A percentile compares a stretch with the other conserved stretches of the same genome.
Conservation (phyloP, 2,797 vertebrate genomes). For the Clarias pachynema region DNA sequence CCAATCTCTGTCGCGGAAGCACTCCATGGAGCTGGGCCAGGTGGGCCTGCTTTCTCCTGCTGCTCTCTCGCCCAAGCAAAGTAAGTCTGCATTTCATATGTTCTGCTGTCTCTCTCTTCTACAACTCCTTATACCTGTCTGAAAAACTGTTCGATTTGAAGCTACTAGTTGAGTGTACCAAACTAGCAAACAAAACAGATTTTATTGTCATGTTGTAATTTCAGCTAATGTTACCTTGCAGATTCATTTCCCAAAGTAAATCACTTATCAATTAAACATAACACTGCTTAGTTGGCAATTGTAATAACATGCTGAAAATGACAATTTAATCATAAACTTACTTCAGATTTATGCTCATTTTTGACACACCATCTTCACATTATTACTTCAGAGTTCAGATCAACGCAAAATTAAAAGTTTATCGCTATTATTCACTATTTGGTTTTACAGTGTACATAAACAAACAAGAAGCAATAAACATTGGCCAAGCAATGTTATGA, state of each 20-base stretch:
- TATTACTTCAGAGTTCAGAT: background rate
- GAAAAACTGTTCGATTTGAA: background rate
- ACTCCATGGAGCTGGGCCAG: conserved; percentile 91
- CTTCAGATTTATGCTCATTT: background rate
- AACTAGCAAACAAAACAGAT: background rate
- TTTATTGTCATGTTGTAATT: background rate
- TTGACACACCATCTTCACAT: background rate
- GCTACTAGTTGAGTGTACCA: background rate
- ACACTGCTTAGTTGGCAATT: background rate
- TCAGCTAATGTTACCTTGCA: background rate
- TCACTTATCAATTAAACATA: background rate
- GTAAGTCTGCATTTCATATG: conserved; percentile 77
- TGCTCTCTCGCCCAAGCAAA: conserved; percentile 93
- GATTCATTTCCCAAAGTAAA: background rate
- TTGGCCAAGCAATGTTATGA: background rate
- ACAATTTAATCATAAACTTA: background rate
- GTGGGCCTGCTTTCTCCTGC: conserved; percentile 90
- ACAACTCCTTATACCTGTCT: background rate
- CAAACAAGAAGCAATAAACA: background rate
- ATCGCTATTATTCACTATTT: background rate
- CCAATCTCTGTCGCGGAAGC: conserved; percentile 90
- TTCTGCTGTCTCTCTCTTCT: background rate
- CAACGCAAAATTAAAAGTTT: background rate
- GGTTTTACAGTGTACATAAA: background rate
- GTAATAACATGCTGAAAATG: background rate